These are phyloP conservation scores for Threskiornis aethiopicus DNA, from an alignment of 2,797 vertebrate species.

Conservation along the genomic window DNA sequence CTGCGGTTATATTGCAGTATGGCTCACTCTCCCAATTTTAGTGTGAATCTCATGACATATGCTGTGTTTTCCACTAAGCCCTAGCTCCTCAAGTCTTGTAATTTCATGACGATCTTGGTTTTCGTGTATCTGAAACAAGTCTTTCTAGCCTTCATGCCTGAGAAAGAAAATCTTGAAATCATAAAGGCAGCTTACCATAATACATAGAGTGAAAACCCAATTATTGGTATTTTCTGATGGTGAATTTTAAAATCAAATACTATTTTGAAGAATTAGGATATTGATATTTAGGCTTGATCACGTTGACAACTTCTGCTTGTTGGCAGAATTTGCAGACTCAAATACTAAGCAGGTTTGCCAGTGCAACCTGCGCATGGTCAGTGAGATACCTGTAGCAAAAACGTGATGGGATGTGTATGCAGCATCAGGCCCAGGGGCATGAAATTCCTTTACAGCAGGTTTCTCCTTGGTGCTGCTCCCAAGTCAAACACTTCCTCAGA, in stretches of 20 bases:
- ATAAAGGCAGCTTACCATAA: background rate
- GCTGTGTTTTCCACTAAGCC: background rate
- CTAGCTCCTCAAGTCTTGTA: background rate
- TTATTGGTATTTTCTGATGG: background rate
- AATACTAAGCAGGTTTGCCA: background rate
- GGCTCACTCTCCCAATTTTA: background rate
- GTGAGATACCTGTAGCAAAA: accelerated
- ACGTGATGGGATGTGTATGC: background rate
- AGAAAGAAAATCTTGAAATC: background rate
- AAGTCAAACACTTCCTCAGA: background rate
- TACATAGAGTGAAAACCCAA: accelerated
- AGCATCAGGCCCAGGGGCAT: background rate
- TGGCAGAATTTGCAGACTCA: background rate
- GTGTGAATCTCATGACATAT: background rate
- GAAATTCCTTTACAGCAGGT: background rate
- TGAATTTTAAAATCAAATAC: background rate
- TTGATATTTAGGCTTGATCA: background rate
- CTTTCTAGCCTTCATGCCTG: background rate
- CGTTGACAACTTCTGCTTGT: background rate
- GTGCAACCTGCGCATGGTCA: accelerated
- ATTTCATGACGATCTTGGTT: background rate
- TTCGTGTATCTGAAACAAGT: background rate
- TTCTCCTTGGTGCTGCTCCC: background rate
- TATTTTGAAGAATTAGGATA: background rate
- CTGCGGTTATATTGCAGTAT: background rate